Evolutionary conservation across 2,113 vertebrate species (phyloP).

Genomic region (Smithornis capensis): DNA sequence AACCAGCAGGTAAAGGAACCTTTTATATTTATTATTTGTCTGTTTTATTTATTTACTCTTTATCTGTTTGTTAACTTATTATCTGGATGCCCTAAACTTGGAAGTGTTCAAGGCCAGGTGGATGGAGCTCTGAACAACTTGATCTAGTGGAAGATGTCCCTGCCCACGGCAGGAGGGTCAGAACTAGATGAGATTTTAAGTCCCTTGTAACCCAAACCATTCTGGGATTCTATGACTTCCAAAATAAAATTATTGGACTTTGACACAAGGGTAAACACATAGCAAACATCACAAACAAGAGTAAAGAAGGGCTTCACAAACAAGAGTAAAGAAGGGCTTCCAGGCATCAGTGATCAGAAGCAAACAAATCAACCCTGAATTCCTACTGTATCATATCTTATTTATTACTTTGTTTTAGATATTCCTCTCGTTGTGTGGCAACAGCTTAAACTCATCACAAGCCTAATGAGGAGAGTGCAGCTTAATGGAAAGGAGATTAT

Average conservation of each 20-base stretch:
- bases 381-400: accelerated
- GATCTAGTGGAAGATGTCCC: background rate
- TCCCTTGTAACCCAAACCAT: background rate
- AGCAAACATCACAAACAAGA: background rate
- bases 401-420: background rate
- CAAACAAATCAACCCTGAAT: background rate
- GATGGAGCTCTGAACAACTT: background rate
- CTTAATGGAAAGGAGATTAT: conserved; percentile 18
- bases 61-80: background rate
- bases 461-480: background rate
- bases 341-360: background rate
- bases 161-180: background rate
- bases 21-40: background rate
- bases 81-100: background rate
- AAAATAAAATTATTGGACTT: background rate
- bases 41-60: background rate
- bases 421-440: background rate
- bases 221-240: background rate
- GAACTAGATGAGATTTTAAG: background rate
- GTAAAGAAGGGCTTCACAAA: background rate
- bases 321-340: background rate
- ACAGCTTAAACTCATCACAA: background rate
- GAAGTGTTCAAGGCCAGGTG: background rate
- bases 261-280: background rate
- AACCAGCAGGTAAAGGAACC: background rate